Conservation (phyloP, 2,888 invertebrate genomes). For the Phragmatobia fuliginosa region DNA sequence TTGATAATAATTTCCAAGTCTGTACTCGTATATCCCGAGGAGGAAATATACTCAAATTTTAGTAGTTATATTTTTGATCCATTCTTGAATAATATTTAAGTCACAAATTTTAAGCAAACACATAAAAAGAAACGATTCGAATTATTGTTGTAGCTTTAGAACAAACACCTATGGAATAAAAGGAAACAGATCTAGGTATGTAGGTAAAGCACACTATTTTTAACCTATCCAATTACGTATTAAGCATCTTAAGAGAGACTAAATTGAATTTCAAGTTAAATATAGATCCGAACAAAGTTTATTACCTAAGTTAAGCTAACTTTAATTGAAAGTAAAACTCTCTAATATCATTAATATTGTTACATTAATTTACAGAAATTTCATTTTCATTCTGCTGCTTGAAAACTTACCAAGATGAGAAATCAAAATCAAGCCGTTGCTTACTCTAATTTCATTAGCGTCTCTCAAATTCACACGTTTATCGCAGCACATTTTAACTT, state of each 20-base stretch:
- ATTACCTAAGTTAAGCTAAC: constrained; percentile 43
- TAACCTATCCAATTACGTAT: neutral
- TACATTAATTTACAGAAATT: constrained; percentile 58
- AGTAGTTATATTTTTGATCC: no score
- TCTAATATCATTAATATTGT: constrained; percentile 57
- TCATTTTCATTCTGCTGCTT: constrained; percentile 58
- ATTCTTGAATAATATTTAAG: no score
- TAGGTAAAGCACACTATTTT: no score
- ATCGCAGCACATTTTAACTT: constrained; percentile 43
- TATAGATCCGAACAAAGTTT: constrained; percentile 29
- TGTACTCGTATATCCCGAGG: no score
- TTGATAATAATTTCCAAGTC: no score
- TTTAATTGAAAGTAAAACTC: constrained; percentile 37
- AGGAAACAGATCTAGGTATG: neutral
- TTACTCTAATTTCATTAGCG: constrained; percentile 62
- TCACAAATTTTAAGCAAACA: no score
- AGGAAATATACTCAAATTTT: no score
- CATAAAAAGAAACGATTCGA: no score
- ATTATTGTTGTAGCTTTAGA: no score
- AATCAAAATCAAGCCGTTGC: constrained; percentile 65
- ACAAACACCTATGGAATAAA: neutral
- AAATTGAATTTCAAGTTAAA: neutral
- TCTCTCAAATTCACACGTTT: constrained; percentile 46
- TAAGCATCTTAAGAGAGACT: neutral
- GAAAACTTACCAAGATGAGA: constrained; percentile 54